These are phyloP conservation scores for Zhengitettix transpicula DNA, from an alignment of 2,888 invertebrate species.

Conservation along the genomic window DNA sequence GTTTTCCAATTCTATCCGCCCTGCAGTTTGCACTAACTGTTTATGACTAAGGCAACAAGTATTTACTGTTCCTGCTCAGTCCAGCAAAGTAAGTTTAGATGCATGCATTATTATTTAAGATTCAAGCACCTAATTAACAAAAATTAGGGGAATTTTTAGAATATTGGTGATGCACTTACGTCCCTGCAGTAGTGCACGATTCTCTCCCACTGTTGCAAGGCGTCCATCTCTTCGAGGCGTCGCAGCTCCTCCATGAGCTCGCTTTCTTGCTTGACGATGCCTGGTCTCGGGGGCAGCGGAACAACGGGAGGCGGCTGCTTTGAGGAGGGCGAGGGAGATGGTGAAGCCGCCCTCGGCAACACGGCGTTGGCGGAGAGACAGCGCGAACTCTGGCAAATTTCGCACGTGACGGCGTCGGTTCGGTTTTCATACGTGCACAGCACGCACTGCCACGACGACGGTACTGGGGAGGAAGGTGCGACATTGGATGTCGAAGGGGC, in stretches of 20 bases:
- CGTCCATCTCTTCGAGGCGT: slow-evolving; percentile 70
- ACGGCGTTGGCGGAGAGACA: slow-evolving; percentile 19
- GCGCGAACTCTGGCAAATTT: slow-evolving; percentile 57
- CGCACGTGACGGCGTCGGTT: slow-evolving; percentile 38
- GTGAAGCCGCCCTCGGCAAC: slow-evolving; percentile 7
- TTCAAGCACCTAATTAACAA: too few relatives aligned
- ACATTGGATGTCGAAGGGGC: background rate
- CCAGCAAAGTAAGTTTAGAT: too few relatives aligned
- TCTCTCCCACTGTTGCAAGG: slow-evolving; percentile 78
- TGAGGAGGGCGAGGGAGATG: background rate
- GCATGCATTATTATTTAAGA: too few relatives aligned
- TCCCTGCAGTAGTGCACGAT: slow-evolving; percentile 80
- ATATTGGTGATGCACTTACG: slow-evolving; percentile 28
- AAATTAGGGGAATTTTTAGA: too few relatives aligned
- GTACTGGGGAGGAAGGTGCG: background rate
- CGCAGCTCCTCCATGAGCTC: slow-evolving; percentile 69
- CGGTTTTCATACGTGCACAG: slow-evolving; percentile 69
- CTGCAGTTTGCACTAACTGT: too few relatives aligned
- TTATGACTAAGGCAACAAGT: too few relatives aligned
- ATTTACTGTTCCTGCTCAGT: too few relatives aligned
- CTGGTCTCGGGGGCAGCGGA: slow-evolving; percentile 9
- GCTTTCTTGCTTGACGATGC: slow-evolving; percentile 45
- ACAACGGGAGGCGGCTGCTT: slow-evolving; percentile 2
- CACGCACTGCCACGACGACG: slow-evolving; percentile 53
- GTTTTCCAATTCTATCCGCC: too few relatives aligned